Evolutionary conservation across 2,888 invertebrate species (phyloP).

Genomic region (Sympetrum striolatum): DNA sequence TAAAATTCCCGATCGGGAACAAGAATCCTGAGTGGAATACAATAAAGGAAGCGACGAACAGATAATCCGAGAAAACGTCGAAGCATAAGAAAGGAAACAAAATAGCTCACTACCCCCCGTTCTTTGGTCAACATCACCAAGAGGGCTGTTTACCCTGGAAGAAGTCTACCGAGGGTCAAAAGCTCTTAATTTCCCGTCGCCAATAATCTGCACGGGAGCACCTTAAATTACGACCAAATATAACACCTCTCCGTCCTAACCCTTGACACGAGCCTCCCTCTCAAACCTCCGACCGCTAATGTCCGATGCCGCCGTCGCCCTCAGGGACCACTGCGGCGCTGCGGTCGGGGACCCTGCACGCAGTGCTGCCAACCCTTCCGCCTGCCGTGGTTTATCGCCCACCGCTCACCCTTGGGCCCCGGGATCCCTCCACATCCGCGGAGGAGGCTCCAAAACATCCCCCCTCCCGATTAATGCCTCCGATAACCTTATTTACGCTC

Average conservation of each 20-base stretch:
- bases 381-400: constrained; percentile 35
- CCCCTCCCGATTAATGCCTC: constrained; percentile 9
- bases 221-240: neutral
- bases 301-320: constrained; percentile 36
- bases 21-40: too few species aligned
- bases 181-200: neutral
- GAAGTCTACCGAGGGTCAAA: too few species aligned
- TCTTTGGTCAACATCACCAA: too few species aligned
- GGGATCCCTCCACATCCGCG: neutral
- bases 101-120: too few species aligned
- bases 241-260: neutral
- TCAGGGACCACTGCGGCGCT: constrained; percentile 33
- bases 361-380: constrained; percentile 39
- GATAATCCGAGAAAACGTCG: too few species aligned
- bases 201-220: neutral
- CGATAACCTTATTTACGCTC: constrained; percentile 41
- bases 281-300: constrained; percentile 26
- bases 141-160: too few species aligned
- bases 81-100: too few species aligned
- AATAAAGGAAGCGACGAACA: too few species aligned
- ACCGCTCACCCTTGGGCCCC: constrained; percentile 6
- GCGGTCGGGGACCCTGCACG: constrained; percentile 24
- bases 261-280: constrained; percentile 4
- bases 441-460: neutral
- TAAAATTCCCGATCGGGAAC: too few species aligned